These are phyloP conservation scores for Osmerus eperlanus DNA, from an alignment of 2,113 vertebrate species.

Conservation along the genomic window DNA sequence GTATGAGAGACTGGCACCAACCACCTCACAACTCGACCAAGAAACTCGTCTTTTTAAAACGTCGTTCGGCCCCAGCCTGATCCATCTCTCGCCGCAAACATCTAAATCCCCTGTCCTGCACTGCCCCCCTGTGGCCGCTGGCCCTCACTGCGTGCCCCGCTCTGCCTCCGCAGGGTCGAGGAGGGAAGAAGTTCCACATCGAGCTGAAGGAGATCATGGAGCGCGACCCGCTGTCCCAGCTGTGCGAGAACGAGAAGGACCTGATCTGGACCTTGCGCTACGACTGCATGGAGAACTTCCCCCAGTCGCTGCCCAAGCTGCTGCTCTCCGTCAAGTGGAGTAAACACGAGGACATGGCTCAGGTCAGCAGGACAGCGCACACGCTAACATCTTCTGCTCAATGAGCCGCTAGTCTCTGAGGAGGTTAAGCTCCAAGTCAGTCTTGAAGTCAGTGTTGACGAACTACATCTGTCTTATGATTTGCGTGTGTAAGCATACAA, in stretches of 20 bases:
- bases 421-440: no score
- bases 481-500: no score
- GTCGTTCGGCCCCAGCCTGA: no score
- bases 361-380: slow-evolving; percentile 71
- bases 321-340: slow-evolving; percentile 97
- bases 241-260: slow-evolving; percentile 99
- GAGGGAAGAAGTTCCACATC: slow-evolving; percentile 93
- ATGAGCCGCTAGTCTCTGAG: neutral
- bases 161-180: slow-evolving; percentile 78
- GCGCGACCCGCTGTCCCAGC: slow-evolving; percentile 92
- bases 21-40: no score
- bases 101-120: neutral
- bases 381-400: no score
- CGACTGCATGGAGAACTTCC: slow-evolving; percentile 92
- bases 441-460: neutral
- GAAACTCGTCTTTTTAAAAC: no score
- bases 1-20: no score
- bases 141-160: neutral
- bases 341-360: slow-evolving; percentile 98
- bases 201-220: slow-evolving; percentile 99
- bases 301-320: slow-evolving; percentile 93
- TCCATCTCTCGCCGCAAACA: no score
- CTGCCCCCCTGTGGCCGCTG: slow-evolving; percentile 55
- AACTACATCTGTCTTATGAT: no score
- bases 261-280: slow-evolving; percentile 95